These are phyloP conservation scores for Rhaphigaster nebulosa DNA, from an alignment of 2,888 invertebrate genomes.

Conservation along the genomic window DNA sequence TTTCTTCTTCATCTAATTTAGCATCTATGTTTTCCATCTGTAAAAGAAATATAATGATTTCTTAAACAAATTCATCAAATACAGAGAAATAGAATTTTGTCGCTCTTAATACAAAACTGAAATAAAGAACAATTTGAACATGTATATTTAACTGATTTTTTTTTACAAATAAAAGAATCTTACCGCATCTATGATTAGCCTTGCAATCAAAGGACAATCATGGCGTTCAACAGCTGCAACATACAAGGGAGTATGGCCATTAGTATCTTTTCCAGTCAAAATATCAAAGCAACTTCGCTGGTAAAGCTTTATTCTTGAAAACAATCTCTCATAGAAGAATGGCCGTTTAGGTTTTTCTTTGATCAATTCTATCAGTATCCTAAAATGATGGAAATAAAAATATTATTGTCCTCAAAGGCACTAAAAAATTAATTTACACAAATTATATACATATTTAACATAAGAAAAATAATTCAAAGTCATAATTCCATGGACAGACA, in stretches of 20 bases:
- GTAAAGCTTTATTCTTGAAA: slow-evolving; percentile 43
- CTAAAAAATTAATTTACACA: not conserved
- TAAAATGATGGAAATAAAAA: slow-evolving; percentile 1
- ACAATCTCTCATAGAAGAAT: slow-evolving; percentile 48
- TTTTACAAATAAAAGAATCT: not conserved
- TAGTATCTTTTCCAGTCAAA: slow-evolving; percentile 12
- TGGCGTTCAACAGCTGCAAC: slow-evolving; percentile 11
- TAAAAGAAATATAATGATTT: not conserved
- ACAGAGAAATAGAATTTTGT: not conserved
- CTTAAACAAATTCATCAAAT: not conserved
- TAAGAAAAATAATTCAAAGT: not conserved
- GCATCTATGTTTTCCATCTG: not conserved
- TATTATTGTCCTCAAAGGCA: not conserved
- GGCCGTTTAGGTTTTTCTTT: not conserved
- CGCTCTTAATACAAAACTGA: not conserved
- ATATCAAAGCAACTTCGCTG: not conserved
- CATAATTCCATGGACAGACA: no score
- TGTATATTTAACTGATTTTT: not conserved
- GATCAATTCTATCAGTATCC: slow-evolving; percentile 14
- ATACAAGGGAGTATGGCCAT: not conserved
- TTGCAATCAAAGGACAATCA: slow-evolving; percentile 47
- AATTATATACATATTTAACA: not conserved
- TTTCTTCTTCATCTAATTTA: slow-evolving; percentile 40
- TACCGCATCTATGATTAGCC: slow-evolving; percentile 39
- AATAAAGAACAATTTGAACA: not conserved